phyloP scores from a whole-genome alignment of 2,888 invertebrate genomes.

The Coenonympha glycerion region DNA sequence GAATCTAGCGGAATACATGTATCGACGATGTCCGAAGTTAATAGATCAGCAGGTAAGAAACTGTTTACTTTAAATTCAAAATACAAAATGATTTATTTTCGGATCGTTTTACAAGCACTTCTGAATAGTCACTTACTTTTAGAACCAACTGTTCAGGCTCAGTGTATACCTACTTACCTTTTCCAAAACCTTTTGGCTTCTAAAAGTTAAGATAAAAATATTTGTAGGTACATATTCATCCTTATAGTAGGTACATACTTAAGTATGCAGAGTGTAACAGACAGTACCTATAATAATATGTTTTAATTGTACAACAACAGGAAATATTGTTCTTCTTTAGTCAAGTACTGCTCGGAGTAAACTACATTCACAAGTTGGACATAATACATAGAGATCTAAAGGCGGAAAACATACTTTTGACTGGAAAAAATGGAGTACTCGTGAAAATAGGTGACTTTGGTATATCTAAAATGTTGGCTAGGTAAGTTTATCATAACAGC shows the following conservation, averaged over 20 bases:
- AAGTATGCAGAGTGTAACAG: no score
- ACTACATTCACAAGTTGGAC: slow-evolving; percentile 85
- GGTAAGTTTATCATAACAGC: slow-evolving; percentile 67
- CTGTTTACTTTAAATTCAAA: background rate
- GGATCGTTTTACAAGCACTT: no score
- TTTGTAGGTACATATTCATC: no score
- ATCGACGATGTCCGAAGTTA: slow-evolving; percentile 67
- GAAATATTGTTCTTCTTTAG: slow-evolving; percentile 81
- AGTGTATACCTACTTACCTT: no score
- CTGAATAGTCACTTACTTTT: no score
- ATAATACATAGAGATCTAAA: slow-evolving; percentile 90
- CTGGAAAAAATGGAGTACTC: slow-evolving; percentile 79
- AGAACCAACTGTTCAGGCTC: no score
- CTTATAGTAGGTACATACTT: no score
- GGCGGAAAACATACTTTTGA: slow-evolving; percentile 87
- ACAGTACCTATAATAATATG: no score
- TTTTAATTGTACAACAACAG: slow-evolving; percentile 58
- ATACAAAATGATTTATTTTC: background rate
- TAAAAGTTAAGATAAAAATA: no score
- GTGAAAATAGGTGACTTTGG: slow-evolving; percentile 92
- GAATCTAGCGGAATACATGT: slow-evolving; percentile 83
- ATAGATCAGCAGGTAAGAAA: slow-evolving; percentile 76
- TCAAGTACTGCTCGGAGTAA: slow-evolving; percentile 84
- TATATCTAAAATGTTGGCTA: slow-evolving; percentile 83
- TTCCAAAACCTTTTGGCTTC: no score